Conservation (phyloP, 2,888 invertebrate species). For the Liopterus haemorrhoidalis region DNA sequence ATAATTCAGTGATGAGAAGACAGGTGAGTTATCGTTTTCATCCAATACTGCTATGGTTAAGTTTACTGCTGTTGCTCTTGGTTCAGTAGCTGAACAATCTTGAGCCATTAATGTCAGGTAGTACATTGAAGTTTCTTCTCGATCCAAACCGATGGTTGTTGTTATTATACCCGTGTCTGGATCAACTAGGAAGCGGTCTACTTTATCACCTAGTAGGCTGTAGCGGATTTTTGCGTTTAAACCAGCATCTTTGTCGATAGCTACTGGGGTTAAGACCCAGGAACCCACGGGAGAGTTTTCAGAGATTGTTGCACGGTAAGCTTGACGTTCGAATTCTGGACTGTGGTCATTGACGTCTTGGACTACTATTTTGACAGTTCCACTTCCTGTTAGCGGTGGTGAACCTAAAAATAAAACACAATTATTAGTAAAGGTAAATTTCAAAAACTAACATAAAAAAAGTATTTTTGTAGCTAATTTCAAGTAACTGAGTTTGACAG, state of each 20-base stretch:
- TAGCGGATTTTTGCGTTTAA: constrained; percentile 84
- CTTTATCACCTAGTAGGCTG: constrained; percentile 74
- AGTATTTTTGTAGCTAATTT: no score
- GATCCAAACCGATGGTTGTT: constrained; percentile 66
- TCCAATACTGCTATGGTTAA: constrained; percentile 73
- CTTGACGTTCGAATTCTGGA: constrained; percentile 78
- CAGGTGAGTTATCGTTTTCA: constrained; percentile 80
- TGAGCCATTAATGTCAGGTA: constrained; percentile 80
- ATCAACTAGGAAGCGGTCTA: constrained; percentile 74
- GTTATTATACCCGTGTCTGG: constrained; percentile 71
- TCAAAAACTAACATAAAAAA: no score
- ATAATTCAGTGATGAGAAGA: constrained; percentile 67
- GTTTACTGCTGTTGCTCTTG: constrained; percentile 75
- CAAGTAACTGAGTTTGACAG: no score
- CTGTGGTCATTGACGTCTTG: constrained; percentile 93
- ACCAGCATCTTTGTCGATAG: constrained; percentile 76
- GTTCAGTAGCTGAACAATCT: constrained; percentile 82
- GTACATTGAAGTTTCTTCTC: constrained; percentile 72
- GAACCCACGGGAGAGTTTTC: constrained; percentile 80
- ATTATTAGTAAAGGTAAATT: no score
- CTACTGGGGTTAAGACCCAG: constrained; percentile 69
- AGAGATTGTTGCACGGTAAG: constrained; percentile 68
- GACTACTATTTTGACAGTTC: constrained; percentile 81
- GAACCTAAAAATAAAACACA: constrained; percentile 63
- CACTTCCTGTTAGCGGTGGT: constrained; percentile 87